These are phyloP conservation scores for Phycodurus eques DNA, from an alignment of 2,113 vertebrate genomes.

Conservation along the genomic window DNA sequence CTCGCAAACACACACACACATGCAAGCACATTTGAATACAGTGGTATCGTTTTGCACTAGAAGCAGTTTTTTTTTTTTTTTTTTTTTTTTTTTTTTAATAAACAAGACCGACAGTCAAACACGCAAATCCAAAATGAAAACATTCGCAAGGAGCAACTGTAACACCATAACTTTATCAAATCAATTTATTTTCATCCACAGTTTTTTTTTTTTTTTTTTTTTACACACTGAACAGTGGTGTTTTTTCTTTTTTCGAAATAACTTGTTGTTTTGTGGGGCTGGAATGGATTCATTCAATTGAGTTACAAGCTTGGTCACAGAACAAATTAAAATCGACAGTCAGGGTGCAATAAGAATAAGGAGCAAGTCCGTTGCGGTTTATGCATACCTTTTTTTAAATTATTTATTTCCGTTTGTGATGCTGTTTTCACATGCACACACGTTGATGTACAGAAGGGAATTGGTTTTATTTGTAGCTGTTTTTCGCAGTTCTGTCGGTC, in stretches of 20 bases:
- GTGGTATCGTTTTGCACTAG: neutral
- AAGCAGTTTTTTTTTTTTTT: no score
- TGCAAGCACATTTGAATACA: neutral
- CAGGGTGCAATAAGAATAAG: neutral
- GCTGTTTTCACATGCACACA: neutral
- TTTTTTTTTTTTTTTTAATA: no score
- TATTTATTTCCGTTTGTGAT: slow-evolving; percentile 16
- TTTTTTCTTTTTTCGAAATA: no score
- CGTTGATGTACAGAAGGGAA: slow-evolving; percentile 11
- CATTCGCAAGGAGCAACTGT: no score
- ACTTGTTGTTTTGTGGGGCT: no score
- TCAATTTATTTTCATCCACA: no score
- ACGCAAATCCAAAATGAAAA: no score
- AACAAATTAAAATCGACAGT: neutral
- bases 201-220: no score
- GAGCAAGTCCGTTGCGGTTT: slow-evolving; percentile 2
- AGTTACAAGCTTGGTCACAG: neutral
- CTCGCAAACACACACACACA: neutral
- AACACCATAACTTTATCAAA: no score
- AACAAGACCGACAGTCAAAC: no score
- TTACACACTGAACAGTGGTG: no score
- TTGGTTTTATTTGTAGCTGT: neutral
- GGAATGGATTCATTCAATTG: neutral
- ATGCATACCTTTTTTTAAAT: neutral
- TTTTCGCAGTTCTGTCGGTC: neutral